phyloP scores from a whole-genome alignment of 2,113 vertebrate species.

The Polypterus senegalus region DNA sequence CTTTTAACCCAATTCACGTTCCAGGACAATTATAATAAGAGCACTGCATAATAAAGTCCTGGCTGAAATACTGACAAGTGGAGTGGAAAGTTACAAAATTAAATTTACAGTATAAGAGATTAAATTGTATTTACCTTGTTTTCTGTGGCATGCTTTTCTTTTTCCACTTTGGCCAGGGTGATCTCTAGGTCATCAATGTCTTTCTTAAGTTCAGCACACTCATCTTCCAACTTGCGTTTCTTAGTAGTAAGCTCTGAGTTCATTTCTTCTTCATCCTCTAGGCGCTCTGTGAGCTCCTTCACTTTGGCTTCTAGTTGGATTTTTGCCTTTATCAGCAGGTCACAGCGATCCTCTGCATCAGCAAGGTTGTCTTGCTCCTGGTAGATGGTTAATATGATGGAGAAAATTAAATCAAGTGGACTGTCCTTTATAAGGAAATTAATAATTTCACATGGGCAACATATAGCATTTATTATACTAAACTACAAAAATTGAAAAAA shows the following conservation, averaged over 20 bases:
- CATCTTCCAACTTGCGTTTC: slow-evolving; percentile 80
- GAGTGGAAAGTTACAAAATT: no score
- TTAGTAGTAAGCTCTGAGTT: slow-evolving; percentile 63
- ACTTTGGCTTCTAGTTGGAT: slow-evolving; percentile 81
- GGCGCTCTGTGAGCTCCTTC: slow-evolving; percentile 70
- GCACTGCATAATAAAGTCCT: no score
- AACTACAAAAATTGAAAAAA: no score
- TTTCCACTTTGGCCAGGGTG: slow-evolving; percentile 83
- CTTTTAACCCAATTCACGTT: no score
- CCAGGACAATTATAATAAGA: no score
- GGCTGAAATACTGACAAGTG: no score
- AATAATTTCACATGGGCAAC: no score
- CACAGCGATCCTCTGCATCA: slow-evolving; percentile 81
- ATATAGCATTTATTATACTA: no score
- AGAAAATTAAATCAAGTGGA: background rate
- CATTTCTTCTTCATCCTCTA: slow-evolving; percentile 87
- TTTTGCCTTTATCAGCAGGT: slow-evolving; percentile 85
- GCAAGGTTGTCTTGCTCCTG: slow-evolving; percentile 90
- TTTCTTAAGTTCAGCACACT: slow-evolving; percentile 81
- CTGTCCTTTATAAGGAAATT: no score
- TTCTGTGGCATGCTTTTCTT: slow-evolving; percentile 87
- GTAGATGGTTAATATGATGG: no score
- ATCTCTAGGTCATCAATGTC: slow-evolving; percentile 86
- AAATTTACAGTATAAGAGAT: background rate
- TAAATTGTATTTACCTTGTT: slow-evolving; percentile 62